Evolutionary conservation across 1,140 invertebrate genomes (phyloP), one percentile per base, ranked within the genome.

Genomic region (Ruditapes philippinarum): DNA sequence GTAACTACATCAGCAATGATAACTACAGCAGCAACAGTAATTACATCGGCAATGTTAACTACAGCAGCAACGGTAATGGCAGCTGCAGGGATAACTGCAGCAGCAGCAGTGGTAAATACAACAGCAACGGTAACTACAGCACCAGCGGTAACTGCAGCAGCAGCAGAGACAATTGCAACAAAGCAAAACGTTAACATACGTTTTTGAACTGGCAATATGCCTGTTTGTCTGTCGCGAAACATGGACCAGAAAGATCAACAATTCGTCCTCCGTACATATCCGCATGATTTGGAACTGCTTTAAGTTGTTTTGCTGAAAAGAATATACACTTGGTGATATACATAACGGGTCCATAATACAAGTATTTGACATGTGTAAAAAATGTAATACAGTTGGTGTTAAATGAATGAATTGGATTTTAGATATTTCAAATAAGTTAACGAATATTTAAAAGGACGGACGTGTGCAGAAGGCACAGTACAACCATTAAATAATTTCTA

Each of bases 231-330:
- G 17, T 33, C 9, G 22, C 9, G 0, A 87, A 62, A 40, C 92
- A 93, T 0, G 74, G 65, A 0, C 90, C 92, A 11, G 92, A 90
- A 40, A 93, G 74, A 7, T 91, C 89, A 73, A 93, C 79, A 82
- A 91, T 92, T 80, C 89, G 81, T 5, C 92, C 92, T 17, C 92
- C 92, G 85, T 88, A 92, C 92, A 93, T 93, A 9, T 86, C 90
- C 5, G 82, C 89, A 65, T 84, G 73, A 5, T 65, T 51, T 0
- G 92, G 92, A 49, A 33, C 82, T 28, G 91, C 70, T 49, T 85
- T 89, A 0, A 91, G 38, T 22, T 62, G 25, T 0, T 25, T 90
- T 92, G 82, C 36, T 54, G n/a, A n/a, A n/a, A n/a, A n/a, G n/a
- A n/a, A n/a, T n/a, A n/a, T n/a, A n/a, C n/a, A n/a, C n/a, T n/a